A percentile compares a stretch with the other conserved stretches of the same genome.
phyloP scores from a whole-genome alignment of 1,140 invertebrate species.

The Pseudobourletiella spinata region DNA sequence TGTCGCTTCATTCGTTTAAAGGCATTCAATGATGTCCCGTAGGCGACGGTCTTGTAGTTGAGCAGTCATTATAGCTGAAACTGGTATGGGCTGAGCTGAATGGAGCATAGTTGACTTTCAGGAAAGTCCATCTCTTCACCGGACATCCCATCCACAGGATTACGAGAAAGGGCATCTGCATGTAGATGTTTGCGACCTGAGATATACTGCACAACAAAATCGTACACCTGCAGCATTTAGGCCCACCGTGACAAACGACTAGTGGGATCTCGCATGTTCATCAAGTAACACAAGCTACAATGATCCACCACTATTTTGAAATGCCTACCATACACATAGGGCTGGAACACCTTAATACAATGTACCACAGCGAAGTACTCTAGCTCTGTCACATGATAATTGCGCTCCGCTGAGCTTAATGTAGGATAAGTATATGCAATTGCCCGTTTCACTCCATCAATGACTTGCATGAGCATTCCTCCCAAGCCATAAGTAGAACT shows the following conservation, averaged over 20 bases:
- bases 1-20: no score
- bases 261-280: not conserved
- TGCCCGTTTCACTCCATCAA: slow-evolving; percentile 32
- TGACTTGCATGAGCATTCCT: slow-evolving; percentile 38
- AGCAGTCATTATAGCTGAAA: no score
- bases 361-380: not conserved
- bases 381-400: not conserved
- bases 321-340: not conserved
- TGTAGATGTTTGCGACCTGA: not conserved
- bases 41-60: no score
- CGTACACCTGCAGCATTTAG: not conserved
- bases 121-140: no score
- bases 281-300: not conserved
- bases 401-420: slow-evolving; percentile 30
- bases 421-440: slow-evolving; percentile 37
- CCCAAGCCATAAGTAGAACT: slow-evolving; percentile 37
- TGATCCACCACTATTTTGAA: not conserved
- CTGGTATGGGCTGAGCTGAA: no score
- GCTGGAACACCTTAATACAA: not conserved
- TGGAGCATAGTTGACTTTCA: no score
- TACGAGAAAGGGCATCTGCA: not conserved
- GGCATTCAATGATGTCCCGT: no score
- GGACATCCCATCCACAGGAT: not conserved
- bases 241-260: not conserved
- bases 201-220: not conserved